phyloP scores from a whole-genome alignment of 2,797 vertebrate genomes.

The Notamacropus eugenii region DNA sequence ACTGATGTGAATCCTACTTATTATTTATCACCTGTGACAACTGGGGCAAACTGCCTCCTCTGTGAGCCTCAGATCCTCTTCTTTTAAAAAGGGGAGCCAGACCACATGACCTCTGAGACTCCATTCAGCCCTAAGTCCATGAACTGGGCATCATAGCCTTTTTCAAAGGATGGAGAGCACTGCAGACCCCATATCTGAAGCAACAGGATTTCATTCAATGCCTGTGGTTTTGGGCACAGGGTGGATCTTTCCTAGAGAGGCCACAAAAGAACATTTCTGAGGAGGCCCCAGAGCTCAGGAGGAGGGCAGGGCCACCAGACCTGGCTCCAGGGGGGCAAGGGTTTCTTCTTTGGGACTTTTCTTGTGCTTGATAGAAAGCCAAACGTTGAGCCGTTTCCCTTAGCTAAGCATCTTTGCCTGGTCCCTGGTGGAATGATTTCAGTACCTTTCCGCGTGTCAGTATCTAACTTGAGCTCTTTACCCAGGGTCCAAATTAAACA shows the following conservation, averaged over 20 bases:
- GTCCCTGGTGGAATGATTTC: slow-evolving; percentile 68
- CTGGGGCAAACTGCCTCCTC: not conserved
- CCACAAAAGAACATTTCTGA: slow-evolving; percentile 53
- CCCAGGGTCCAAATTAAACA: slow-evolving; percentile 81
- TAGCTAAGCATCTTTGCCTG: slow-evolving; percentile 70
- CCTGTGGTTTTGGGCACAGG: slow-evolving; percentile 68
- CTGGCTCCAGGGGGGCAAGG: slow-evolving; percentile 43
- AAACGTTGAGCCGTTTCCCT: slow-evolving; percentile 71
- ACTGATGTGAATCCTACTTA: not conserved
- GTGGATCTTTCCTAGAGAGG: slow-evolving; percentile 65
- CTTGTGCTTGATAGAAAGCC: slow-evolving; percentile 66
- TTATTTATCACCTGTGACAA: not conserved
- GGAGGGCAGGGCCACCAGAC: slow-evolving; percentile 49
- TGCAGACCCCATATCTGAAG: slow-evolving; percentile 71
- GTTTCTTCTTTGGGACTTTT: not conserved
- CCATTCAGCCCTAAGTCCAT: not conserved
- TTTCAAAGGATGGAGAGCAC: slow-evolving; percentile 67
- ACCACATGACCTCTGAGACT: not conserved
- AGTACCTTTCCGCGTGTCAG: slow-evolving; percentile 61
- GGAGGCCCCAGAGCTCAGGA: slow-evolving; percentile 36
- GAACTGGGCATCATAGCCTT: slow-evolving; percentile 37
- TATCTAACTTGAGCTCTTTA: slow-evolving; percentile 75
- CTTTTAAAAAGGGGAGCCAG: not conserved
- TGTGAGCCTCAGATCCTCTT: not conserved
- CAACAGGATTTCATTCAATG: slow-evolving; percentile 68